Evolutionary conservation across 2,113 vertebrate species (phyloP), one percentile per base, ranked within the genome.

Genomic region (Chionis minor): DNA sequence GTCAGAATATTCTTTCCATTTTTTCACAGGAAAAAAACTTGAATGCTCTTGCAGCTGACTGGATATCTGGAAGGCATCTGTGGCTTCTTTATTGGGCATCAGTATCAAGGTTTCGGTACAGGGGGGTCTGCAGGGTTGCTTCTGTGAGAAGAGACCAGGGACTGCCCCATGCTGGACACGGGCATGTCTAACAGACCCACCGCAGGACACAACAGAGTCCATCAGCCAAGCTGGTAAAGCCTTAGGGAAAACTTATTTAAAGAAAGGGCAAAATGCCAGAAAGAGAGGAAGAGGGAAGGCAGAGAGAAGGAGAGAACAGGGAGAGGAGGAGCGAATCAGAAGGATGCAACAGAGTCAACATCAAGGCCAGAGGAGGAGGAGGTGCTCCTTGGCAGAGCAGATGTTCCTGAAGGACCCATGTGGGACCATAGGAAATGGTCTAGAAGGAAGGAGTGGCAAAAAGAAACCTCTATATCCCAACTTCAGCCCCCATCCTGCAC

Each of bases 151-250:
- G 32, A 85, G 8, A 42, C 4, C 2, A 2, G n/a, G 23, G 7
- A 2, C 17, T 77, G 10, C 10, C 5, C 8, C 0, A 1, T 23
- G 7, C 23, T 71, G 30, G 44, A 49, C 13, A 28, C 0, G 1
- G 14, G 6, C 14, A 81, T 12, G 12, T 45, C 49, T 30, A 59
- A 12, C 1, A 12, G 19, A 89, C 5, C 9, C n/a, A 59, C 5
- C 35, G 30, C 20, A 70, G 30, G 51, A 58, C 9, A 49, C 27
- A 82, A 23, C 4, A 67, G 35, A 79, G 6, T 5, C 26, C 51
- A 47, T 24, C 70, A 74, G 18, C 15, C 8, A 91, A 66, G 18
- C 12, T 66, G n/a, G 9, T 44, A 30, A 8, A 30, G 5, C 4
- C 44, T 32, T 21, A 70, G 20, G 33, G 14, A 81, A 90, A 88